Evolutionary conservation across 2,113 vertebrate species (phyloP).

Genomic region (Prunella himalayana): DNA sequence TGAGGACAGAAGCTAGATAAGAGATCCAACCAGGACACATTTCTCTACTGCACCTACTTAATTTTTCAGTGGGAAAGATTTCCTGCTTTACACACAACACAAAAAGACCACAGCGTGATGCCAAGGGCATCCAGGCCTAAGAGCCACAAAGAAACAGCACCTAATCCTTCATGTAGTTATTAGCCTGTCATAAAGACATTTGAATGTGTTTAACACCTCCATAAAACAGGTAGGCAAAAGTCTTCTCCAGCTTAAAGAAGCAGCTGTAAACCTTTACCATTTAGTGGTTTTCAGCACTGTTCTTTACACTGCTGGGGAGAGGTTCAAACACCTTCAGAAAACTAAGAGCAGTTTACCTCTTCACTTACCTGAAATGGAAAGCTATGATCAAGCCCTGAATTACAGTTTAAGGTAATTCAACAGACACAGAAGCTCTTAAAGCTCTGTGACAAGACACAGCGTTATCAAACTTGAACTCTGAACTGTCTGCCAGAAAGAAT

Average conservation of each 20-base stretch:
- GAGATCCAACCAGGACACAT: not conserved
- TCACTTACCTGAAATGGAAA: not conserved
- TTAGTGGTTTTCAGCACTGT: not conserved
- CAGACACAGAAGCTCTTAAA: not conserved
- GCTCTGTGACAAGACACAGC: not conserved
- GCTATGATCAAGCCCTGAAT: not conserved
- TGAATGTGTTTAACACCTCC: not conserved
- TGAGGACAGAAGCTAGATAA: not conserved
- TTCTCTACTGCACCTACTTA: not conserved
- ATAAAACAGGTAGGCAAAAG: not conserved
- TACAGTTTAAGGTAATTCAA: not conserved
- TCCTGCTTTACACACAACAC: not conserved
- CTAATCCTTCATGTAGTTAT: not conserved
- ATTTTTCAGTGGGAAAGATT: not conserved
- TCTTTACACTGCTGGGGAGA: not conserved
- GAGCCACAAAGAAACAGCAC: not conserved
- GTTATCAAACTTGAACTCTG: not conserved
- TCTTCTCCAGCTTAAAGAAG: not conserved
- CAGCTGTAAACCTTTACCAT: not conserved
- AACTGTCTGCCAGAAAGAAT: not conserved
- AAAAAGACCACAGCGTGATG: not conserved
- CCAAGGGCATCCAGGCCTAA: not conserved
- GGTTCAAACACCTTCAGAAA: not conserved
- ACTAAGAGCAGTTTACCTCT: not conserved
- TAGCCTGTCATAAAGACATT: not conserved